Percentiles rank a stretch among this genome's conserved stretches.
Evolutionary conservation across 1,140 invertebrate genomes (phyloP).

Genomic region (Daktulosphaira vitifoliae): DNA sequence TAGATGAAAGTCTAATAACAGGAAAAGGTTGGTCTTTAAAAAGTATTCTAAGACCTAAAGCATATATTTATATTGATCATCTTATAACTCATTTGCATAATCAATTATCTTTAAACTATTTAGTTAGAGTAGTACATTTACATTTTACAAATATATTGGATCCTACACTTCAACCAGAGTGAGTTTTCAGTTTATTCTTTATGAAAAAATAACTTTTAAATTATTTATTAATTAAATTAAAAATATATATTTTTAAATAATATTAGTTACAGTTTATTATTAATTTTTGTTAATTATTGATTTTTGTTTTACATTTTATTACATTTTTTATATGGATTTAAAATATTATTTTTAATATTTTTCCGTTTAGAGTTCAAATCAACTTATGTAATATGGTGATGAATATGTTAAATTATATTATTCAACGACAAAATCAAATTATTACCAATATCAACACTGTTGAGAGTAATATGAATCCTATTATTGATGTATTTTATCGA

Average conservation of each 20-base stretch:
- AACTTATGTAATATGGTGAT: slow-evolving; percentile 25
- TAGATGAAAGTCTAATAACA: slow-evolving; percentile 20
- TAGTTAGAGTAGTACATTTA: slow-evolving; percentile 23
- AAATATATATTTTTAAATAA: background rate
- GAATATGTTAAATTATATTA: slow-evolving; percentile 17
- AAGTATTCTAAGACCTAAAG: slow-evolving; percentile 15
- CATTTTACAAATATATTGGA: slow-evolving; percentile 26
- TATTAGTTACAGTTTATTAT: no score
- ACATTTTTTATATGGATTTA: no score
- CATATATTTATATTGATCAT: slow-evolving; percentile 29
- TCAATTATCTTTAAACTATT: slow-evolving; percentile 21
- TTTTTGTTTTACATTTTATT: no score
- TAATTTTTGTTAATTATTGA: no score
- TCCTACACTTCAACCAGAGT: slow-evolving; percentile 22
- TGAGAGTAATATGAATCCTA: background rate
- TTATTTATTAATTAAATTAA: no score
- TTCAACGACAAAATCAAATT: slow-evolving; percentile 8
- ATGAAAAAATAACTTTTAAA: no score
- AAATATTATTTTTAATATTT: background rate
- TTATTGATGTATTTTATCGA: slow-evolving; percentile 22
- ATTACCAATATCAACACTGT: slow-evolving; percentile 9
- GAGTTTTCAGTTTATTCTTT: no score
- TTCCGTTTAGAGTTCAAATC: slow-evolving; percentile 9
- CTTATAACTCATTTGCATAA: slow-evolving; percentile 19
- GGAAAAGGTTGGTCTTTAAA: slow-evolving; percentile 20